Base-by-base conservation (phyloP, 1,140 invertebrate genomes). In the Pinna nobilis region DNA sequence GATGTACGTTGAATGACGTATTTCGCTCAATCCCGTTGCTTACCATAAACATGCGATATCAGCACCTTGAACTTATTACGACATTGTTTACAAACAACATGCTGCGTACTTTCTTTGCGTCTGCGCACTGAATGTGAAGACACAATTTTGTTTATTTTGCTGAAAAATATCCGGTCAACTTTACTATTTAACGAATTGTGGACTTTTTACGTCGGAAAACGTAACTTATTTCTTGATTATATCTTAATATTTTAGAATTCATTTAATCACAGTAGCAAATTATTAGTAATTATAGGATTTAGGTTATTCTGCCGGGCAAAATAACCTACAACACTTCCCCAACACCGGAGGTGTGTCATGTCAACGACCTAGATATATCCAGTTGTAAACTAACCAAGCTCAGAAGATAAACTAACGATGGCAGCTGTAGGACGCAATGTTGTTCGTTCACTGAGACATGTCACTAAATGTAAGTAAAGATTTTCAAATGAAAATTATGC, bases 31-130 rank as follows among this genome's bases (percentile, higher is more conserved):
- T n/a, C n/a, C n/a, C n/a, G n/a, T n/a, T n/a, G n/a, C n/a, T n/a
- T n/a, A n/a, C n/a, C n/a, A n/a, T n/a, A n/a, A n/a, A n/a, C n/a
- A n/a, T n/a, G n/a, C n/a, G n/a, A n/a, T n/a, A n/a, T n/a, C n/a
- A n/a, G n/a, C n/a, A n/a, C n/a, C n/a, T n/a, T n/a, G n/a, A n/a
- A n/a, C n/a, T n/a, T n/a, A n/a, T n/a, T n/a, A n/a, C n/a, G 55
- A 59, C n/a, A 32, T 15, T 59, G 55, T 59, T 59, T 59, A 59
- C 55, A 59, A 59, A 59, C 55, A 59, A 33, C 33, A 23, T n/a
- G n/a, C n/a, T n/a, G 9, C 32, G n/a, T 59, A 33, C 55, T 59
- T 59, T 59, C 55, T 59, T 5, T 59, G 55, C 55, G 55, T 59
- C 55, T 59, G 55, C 55, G 55, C 55, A 59, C 55, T 59, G 1